A percentile compares a stretch with the other conserved stretches of the same genome.
Evolutionary conservation across 2,888 invertebrate genomes (phyloP).

Genomic region (Parascotia fuliginaria): DNA sequence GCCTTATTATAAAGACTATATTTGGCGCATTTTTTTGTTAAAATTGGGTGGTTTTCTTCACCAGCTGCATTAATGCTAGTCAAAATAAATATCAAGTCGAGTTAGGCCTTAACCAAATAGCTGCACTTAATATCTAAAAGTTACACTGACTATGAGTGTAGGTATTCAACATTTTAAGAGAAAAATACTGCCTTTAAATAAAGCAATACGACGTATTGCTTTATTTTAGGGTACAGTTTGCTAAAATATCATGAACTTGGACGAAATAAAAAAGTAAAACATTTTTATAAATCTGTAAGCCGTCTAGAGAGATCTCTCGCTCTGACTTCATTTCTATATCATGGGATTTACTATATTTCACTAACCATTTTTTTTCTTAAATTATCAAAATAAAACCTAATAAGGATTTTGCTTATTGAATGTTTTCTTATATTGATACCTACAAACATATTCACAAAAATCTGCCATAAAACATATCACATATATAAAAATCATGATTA

Average conservation of each 20-base stretch:
- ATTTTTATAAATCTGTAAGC: too few relatives aligned
- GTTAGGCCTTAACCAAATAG: slow-evolving; percentile 11
- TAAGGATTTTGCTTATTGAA: too few relatives aligned
- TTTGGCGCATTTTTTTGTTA: slow-evolving; percentile 36
- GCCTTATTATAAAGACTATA: slow-evolving; percentile 32
- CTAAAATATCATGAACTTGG: too few relatives aligned
- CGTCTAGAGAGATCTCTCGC: too few relatives aligned
- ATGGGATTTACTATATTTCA: too few relatives aligned
- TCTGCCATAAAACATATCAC: background rate
- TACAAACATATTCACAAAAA: background rate
- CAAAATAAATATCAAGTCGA: slow-evolving; percentile 19
- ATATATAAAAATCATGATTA: background rate
- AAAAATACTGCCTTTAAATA: too few relatives aligned
- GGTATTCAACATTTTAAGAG: background rate
- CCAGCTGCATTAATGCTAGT: slow-evolving; percentile 8
- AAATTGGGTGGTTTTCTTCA: background rate
- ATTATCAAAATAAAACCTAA: too few relatives aligned
- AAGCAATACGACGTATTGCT: too few relatives aligned
- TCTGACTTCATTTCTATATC: too few relatives aligned
- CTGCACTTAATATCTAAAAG: background rate
- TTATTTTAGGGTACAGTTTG: too few relatives aligned
- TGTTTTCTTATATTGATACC: background rate
- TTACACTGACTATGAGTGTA: background rate
- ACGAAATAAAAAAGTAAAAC: too few relatives aligned
- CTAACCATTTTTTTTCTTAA: too few relatives aligned